Evolutionary conservation across 2,797 vertebrate genomes (phyloP).

Genomic region (Phaenicophaeus curvirostris): DNA sequence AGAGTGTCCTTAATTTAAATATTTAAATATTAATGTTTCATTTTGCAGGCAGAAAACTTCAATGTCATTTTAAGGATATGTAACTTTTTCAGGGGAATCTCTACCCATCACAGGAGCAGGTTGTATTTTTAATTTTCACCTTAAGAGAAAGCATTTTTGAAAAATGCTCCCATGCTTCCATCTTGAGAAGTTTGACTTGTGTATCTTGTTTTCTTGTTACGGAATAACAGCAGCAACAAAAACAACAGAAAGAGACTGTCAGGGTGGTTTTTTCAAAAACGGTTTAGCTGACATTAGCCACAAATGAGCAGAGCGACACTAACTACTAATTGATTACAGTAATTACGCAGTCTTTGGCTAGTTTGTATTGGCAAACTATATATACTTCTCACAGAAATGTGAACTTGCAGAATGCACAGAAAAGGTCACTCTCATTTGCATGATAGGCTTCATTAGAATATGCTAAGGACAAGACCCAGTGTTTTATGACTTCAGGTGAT

Average conservation of each 20-base stretch:
- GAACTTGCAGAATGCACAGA: constrained; percentile 91
- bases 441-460: constrained; percentile 98
- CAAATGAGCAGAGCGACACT: constrained; percentile 90
- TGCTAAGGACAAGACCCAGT: constrained; percentile 91
- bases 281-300: constrained; percentile 87
- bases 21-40: constrained; percentile 97
- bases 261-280: constrained; percentile 82
- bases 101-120: background rate
- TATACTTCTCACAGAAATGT: constrained; percentile 89
- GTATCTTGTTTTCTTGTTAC: constrained; percentile 57
- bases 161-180: constrained; percentile 33
- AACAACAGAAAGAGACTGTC: constrained; percentile 76
- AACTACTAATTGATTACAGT: constrained; percentile 97
- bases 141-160: background rate
- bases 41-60: constrained; percentile 85
- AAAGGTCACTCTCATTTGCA: constrained; percentile 99
- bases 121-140: constrained; percentile 29
- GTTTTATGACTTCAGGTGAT: constrained; percentile 95
- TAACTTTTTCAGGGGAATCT: constrained; percentile 81
- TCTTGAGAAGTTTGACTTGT: constrained; percentile 71
- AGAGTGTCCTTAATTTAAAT: constrained; percentile 94
- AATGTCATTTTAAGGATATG: constrained; percentile 93
- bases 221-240: constrained; percentile 76
- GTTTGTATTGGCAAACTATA: constrained; percentile 93
- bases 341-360: constrained; percentile 92